Evolutionary conservation across 2,888 invertebrate genomes (phyloP).

Genomic region (Leptinotarsa peninsularis): DNA sequence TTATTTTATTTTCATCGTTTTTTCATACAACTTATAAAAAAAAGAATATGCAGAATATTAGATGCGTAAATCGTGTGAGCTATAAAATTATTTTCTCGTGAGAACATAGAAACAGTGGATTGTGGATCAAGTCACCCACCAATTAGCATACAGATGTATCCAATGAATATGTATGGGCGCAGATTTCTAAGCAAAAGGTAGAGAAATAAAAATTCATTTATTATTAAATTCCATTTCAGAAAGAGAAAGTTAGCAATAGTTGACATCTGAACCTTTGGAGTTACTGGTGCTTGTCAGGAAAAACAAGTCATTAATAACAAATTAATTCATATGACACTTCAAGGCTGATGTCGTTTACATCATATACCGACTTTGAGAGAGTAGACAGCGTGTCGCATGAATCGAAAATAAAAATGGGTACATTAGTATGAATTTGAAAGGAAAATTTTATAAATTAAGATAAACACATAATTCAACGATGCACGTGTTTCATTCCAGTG

Average conservation of each 20-base stretch:
- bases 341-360: not conserved
- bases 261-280: constrained; percentile 7
- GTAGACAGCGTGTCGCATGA: not conserved
- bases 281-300: not conserved
- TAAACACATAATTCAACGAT: too few relatives aligned
- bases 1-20: too few relatives aligned
- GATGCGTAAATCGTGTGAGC: too few relatives aligned
- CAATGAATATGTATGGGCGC: not conserved
- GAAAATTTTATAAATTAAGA: too few relatives aligned
- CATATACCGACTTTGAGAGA: not conserved
- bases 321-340: not conserved
- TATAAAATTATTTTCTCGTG: not conserved
- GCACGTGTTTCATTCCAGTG: too few relatives aligned
- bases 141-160: constrained; percentile 1
- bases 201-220: not conserved
- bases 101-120: not conserved
- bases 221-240: not conserved
- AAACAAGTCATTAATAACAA: constrained; percentile 8
- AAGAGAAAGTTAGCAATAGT: not conserved
- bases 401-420: not conserved
- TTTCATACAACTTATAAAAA: too few relatives aligned
- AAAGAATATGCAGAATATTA: too few relatives aligned
- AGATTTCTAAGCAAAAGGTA: not conserved
- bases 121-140: not conserved
- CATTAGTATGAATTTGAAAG: too few relatives aligned